Evolutionary conservation across 2,797 vertebrate genomes (phyloP).

Genomic region (Tokudaia tokunoshimensis): DNA sequence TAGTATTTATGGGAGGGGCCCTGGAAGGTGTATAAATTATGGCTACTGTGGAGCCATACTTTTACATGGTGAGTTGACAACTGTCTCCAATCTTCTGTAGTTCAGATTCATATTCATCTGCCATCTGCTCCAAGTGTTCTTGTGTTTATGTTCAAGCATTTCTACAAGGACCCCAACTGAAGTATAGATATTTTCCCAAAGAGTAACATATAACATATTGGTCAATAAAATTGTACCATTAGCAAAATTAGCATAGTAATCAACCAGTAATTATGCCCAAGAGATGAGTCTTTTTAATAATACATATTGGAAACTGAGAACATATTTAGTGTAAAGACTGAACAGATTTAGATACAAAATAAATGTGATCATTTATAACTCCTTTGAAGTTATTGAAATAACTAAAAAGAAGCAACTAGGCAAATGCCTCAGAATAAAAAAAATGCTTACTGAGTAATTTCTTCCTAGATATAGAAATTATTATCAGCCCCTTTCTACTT

Average conservation of each 20-base stretch:
- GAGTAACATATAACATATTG: conserved; percentile 41
- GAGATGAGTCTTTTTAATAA: conserved; percentile 46
- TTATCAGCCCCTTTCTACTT: neutral
- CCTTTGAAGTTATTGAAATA: conserved; percentile 28
- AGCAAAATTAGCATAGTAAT: conserved; percentile 49
- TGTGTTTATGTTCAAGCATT: neutral
- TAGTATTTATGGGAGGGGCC: neutral
- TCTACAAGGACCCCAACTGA: neutral
- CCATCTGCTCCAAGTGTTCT: neutral
- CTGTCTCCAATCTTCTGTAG: neutral
- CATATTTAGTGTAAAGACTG: conserved; percentile 46
- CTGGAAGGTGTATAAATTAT: neutral
- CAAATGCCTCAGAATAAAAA: neutral
- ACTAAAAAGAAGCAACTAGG: neutral
- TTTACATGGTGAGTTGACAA: neutral
- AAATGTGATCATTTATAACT: conserved; percentile 12
- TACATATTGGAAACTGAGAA: conserved; percentile 35
- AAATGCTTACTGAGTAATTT: conserved; percentile 2
- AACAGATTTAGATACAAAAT: conserved; percentile 30
- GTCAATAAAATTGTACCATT: conserved; percentile 32
- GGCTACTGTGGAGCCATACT: neutral
- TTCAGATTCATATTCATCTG: neutral
- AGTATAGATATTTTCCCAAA: conserved; percentile 1
- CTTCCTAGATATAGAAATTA: neutral
- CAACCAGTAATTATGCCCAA: conserved; percentile 29